Evolutionary conservation across 2,113 vertebrate species (phyloP).

Genomic region (Ornithorhynchus anatinus): DNA sequence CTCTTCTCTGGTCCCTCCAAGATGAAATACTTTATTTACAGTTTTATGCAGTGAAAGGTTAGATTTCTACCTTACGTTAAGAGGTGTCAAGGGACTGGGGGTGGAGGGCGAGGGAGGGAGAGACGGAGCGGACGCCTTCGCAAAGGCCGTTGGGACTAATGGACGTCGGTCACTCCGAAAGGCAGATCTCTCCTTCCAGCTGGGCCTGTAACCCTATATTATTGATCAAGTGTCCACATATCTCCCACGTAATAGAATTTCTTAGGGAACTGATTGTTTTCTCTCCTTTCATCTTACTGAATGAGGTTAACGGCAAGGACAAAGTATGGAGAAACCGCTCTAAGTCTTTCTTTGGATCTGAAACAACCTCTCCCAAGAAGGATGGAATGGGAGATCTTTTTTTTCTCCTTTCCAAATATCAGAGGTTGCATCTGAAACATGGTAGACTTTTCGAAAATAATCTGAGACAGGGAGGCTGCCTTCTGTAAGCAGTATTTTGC

Average conservation of each 20-base stretch:
- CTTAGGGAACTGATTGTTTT: constrained; percentile 60
- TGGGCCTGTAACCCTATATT: constrained; percentile 32
- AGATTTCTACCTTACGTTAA: background rate
- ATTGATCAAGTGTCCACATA: constrained; percentile 59
- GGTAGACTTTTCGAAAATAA: background rate
- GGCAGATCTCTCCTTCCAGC: constrained; percentile 49
- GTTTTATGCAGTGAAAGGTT: constrained; percentile 29
- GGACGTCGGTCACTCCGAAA: constrained; percentile 43
- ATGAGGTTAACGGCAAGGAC: constrained; percentile 61
- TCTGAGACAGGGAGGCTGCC: background rate
- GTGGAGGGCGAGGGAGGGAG: no score
- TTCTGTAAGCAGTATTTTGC: background rate
- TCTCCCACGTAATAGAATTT: constrained; percentile 56
- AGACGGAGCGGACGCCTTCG: no score
- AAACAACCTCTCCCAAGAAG: constrained; percentile 23
- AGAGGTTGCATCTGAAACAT: background rate
- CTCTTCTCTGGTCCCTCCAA: background rate
- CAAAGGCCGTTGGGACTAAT: constrained; percentile 32
- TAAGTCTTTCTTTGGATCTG: constrained; percentile 57
- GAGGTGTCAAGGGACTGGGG: background rate
- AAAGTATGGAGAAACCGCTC: constrained; percentile 46
- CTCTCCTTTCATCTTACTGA: constrained; percentile 57
- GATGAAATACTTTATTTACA: constrained; percentile 11
- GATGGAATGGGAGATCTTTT: background rate
- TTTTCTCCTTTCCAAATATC: constrained; percentile 24